These are phyloP conservation scores for Lasioglossum albipes DNA, from an alignment of 1,140 invertebrate species.

Conservation along the genomic window DNA sequence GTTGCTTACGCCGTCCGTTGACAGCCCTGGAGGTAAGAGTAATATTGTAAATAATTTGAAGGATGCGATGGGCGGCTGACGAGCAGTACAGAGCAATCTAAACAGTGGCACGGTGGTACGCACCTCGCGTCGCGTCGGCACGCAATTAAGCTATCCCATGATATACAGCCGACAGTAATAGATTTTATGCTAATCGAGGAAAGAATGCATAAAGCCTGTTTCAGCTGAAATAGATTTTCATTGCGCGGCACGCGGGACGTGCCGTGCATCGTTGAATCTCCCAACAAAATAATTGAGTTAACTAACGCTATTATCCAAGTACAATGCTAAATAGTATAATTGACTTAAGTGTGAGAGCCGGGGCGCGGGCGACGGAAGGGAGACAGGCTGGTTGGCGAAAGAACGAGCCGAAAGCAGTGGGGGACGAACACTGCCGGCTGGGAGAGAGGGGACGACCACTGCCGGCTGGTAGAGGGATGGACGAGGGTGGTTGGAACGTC, in stretches of 20 bases:
- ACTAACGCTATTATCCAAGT: constrained; percentile 69
- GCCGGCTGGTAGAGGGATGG: too few species aligned
- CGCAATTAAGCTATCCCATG: background rate
- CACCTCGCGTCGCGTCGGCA: background rate
- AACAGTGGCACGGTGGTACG: background rate
- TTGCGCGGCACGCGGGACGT: constrained; percentile 35
- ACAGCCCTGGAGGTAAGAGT: too few species aligned
- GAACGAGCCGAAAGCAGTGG: constrained; percentile 32
- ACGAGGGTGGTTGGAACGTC: constrained; percentile 11
- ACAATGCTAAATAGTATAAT: constrained; percentile 76
- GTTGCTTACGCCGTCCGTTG: too few species aligned
- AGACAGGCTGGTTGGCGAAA: constrained; percentile 11
- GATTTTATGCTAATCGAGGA: constrained; percentile 15
- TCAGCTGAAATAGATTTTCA: constrained; percentile 40
- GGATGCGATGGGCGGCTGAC: too few species aligned
- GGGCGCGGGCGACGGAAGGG: background rate
- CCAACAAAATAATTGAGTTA: constrained; percentile 68
- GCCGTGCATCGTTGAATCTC: constrained; percentile 47
- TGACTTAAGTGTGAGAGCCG: constrained; percentile 73
- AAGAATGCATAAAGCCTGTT: constrained; percentile 22
- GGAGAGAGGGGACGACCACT: background rate
- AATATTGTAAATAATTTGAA: too few species aligned
- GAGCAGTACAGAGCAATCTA: background rate
- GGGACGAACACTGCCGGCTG: background rate
- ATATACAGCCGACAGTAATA: background rate